Base-by-base conservation (phyloP, 2,797 vertebrate species). In the Harpia harpyja region DNA sequence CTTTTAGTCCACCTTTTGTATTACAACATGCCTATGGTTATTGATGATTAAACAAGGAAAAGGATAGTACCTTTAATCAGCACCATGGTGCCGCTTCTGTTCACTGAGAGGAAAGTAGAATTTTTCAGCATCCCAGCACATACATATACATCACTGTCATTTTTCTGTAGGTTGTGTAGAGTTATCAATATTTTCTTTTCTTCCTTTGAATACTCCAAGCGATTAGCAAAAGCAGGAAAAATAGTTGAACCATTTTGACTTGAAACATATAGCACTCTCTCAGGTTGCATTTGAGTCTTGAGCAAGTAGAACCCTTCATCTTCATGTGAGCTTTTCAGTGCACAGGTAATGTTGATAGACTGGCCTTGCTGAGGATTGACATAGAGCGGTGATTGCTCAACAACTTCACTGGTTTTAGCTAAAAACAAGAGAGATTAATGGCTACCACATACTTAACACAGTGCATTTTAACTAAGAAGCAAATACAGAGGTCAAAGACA, bases 171-270 rank as follows among this genome's bases (percentile, higher is more conserved):
- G 14, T 63, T 24, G 7, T 49, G 77, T 1, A 97, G 88, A 27
- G 43, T 94, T 48, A 97, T 17, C 60, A 76, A 77, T 7, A 19
- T 2, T 30, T 59, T 85, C 0, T 83, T 68, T 9, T 37, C 65
- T 56, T 73, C 37, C 33, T n/a, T 63, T 13, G 84, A 85, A 33
- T 81, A 81, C 5, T 87, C 14, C 68, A 81, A 59, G 57, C 95
- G 95, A 64, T 59, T 24, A 65, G 3, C 25, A 81, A 96, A 91
- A 28, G 37, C 15, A n/a, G 56, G 27, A 23, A 1, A 23, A 63
- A 82, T 20, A 17, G 1, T 0, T 4, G 46, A 5, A 37, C 0
- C 0, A 3, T 27, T 70, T 15, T 35, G 11, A 3, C 16, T 14
- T 21, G 54, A 41, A 60, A 61, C 22, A 19, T 32, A 4, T 0